These are phyloP conservation scores for Lasioglossum baleicum DNA, from an alignment of 1,140 invertebrate genomes.

Conservation along the genomic window DNA sequence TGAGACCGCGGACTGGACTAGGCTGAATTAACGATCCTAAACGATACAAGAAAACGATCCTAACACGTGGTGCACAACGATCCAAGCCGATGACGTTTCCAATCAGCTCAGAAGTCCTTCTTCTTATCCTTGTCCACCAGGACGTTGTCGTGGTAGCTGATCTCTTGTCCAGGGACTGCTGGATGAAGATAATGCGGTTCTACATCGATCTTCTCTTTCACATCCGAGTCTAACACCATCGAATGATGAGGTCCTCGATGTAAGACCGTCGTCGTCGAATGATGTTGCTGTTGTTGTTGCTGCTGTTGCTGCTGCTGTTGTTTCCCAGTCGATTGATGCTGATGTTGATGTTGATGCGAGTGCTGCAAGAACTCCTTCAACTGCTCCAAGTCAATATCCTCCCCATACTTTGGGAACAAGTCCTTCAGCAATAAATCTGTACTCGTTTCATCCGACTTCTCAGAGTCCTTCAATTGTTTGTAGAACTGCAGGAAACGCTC, in stretches of 20 bases:
- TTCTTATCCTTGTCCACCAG: slow-evolving; percentile 75
- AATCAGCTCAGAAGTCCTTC: slow-evolving; percentile 70
- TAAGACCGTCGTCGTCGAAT: slow-evolving; percentile 61
- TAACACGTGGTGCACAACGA: not conserved
- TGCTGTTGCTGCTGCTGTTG: slow-evolving; percentile 63
- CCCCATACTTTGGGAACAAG: slow-evolving; percentile 70
- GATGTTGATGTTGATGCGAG: slow-evolving; percentile 63
- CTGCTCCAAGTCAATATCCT: slow-evolving; percentile 71
- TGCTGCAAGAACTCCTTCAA: slow-evolving; percentile 68
- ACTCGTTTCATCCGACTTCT: slow-evolving; percentile 70
- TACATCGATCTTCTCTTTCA: slow-evolving; percentile 79
- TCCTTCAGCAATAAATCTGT: slow-evolving; percentile 55
- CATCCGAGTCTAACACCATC: slow-evolving; percentile 73
- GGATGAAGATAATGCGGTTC: slow-evolving; percentile 80
- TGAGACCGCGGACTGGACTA: slow-evolving; percentile 10
- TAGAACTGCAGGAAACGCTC: slow-evolving; percentile 74
- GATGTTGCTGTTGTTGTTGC: slow-evolving; percentile 65
- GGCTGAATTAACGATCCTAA: slow-evolving; percentile 23
- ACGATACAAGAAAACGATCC: slow-evolving; percentile 11
- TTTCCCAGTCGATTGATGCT: slow-evolving; percentile 35
- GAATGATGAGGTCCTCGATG: slow-evolving; percentile 77
- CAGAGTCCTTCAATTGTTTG: slow-evolving; percentile 71
- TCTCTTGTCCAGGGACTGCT: slow-evolving; percentile 79
- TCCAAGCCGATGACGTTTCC: not conserved
- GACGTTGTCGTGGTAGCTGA: slow-evolving; percentile 79